Evolutionary conservation across 2,888 invertebrate genomes (phyloP), one percentile per base, ranked within the genome.

Genomic region (Diplazon laetatorius): DNA sequence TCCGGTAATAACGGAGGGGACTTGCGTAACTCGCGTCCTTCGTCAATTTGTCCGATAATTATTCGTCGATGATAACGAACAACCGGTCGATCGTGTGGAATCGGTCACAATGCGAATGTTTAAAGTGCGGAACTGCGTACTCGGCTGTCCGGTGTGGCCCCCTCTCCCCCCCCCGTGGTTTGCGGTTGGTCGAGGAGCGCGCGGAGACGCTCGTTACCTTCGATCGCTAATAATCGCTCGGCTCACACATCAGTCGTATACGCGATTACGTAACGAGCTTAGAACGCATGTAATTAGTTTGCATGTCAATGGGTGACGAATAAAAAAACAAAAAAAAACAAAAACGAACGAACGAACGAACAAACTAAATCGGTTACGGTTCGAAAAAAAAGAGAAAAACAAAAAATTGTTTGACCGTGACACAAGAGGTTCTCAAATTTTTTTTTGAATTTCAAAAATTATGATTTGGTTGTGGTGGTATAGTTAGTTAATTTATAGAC

Each of bases 141-240:
- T 18, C 10, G 22, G 14, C 14, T 18, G 42, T 72, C 63, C 68
- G 20, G n/a, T n/a, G n/a, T n/a, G n/a, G n/a, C n/a, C n/a, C n/a
- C n/a, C n/a, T n/a, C n/a, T n/a, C n/a, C n/a, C n/a, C n/a, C 42
- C 59, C 30, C 62, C 48, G 57, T 39, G 55, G 18, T 78, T 57
- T 44, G 52, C 52, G 20, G 65, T 57, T 52, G 20, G 50, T 44
- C 16, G 48, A 52, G 42, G 16, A 16, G 10, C 16, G 30, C 35
- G 6, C 30, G 6, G 2, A 55, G 30, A 30, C 30, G 55, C 55
- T 55, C 55, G 55, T 55, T 55, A 55, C 55, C 55, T 55, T 55
- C 55, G 39, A 52, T 66, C 39, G 65, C 50, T 66, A 68, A 68
- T 55, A 68, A 68, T 68, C 55, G n/a, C n/a, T n/a, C 42, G 12